These are phyloP conservation scores for Euwallacea similis DNA, from an alignment of 1,140 invertebrate genomes.

Conservation along the genomic window DNA sequence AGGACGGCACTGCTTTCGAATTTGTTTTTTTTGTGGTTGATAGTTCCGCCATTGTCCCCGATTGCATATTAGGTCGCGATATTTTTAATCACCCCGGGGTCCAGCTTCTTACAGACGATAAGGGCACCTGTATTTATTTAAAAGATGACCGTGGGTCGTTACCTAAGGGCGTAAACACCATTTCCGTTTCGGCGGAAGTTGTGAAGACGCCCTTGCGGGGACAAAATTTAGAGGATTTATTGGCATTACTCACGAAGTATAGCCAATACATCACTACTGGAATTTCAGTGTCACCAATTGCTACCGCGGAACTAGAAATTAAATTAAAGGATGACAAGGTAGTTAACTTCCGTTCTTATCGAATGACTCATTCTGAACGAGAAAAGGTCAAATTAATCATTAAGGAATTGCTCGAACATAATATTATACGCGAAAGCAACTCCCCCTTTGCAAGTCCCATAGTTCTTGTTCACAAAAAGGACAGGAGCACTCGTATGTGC, in stretches of 20 bases:
- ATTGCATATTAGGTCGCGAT: constrained; percentile 11
- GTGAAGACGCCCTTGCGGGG: constrained; percentile 4
- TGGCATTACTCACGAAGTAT: neutral
- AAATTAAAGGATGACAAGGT: too few species aligned
- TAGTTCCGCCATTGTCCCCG: constrained; percentile 7
- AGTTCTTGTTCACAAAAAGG: constrained; percentile 51
- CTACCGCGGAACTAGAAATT: too few species aligned
- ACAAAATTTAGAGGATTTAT: neutral
- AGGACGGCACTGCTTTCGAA: neutral
- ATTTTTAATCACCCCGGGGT: constrained; percentile 5
- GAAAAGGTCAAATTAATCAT: constrained; percentile 28
- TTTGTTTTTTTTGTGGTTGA: constrained; percentile 2
- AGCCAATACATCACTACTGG: too few species aligned
- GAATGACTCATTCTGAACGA: constrained; percentile 17
- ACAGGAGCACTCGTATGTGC: constrained; percentile 48
- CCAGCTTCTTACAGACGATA: constrained; percentile 9
- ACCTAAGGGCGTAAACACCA: neutral
- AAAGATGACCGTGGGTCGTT: neutral
- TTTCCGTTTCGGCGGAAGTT: neutral
- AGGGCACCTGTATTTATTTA: neutral
- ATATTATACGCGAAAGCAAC: constrained; percentile 49
- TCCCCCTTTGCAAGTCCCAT: constrained; percentile 51
- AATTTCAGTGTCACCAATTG: too few species aligned
- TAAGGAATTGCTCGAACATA: constrained; percentile 42
- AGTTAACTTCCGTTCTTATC: too few species aligned